phyloP scores from a whole-genome alignment of 2,113 vertebrate genomes.

The Opisthocomus hoazin region DNA sequence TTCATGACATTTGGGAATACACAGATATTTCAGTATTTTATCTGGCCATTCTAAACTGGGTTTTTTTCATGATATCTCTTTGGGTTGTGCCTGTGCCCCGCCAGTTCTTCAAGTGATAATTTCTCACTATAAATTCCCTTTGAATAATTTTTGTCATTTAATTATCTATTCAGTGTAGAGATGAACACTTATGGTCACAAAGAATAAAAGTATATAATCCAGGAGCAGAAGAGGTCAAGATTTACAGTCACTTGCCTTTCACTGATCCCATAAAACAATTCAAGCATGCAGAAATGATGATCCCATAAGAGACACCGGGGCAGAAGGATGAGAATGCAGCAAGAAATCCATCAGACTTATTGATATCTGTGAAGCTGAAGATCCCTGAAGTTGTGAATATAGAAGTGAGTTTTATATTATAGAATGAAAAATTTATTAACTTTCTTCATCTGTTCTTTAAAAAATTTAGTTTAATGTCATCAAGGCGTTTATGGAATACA shows the following conservation, averaged over 20 bases:
- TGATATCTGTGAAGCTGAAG: constrained; percentile 37
- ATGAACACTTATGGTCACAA: constrained; percentile 50
- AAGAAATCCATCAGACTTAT: constrained; percentile 63
- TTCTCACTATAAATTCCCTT: constrained; percentile 44
- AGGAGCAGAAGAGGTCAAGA: constrained; percentile 51
- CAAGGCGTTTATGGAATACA: constrained; percentile 56
- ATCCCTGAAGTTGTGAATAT: constrained; percentile 62
- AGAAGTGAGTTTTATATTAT: constrained; percentile 62
- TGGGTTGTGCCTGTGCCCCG: neutral
- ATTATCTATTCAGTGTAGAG: constrained; percentile 54
- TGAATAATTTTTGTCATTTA: constrained; percentile 64
- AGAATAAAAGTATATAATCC: constrained; percentile 59
- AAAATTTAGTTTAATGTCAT: constrained; percentile 59
- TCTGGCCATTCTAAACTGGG: neutral
- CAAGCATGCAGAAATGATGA: constrained; percentile 61
- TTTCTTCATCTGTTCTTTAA: constrained; percentile 63
- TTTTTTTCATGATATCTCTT: neutral
- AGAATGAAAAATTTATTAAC: constrained; percentile 67
- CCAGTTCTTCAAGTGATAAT: neutral
- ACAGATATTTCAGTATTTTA: neutral
- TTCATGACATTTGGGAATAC: neutral
- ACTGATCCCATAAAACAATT: constrained; percentile 62
- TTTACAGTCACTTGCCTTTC: constrained; percentile 59
- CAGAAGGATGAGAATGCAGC: constrained; percentile 38
- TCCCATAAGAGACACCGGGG: constrained; percentile 30